phyloP scores from a whole-genome alignment of 2,888 invertebrate species.

The Poecilobothrus nobilitatus region DNA sequence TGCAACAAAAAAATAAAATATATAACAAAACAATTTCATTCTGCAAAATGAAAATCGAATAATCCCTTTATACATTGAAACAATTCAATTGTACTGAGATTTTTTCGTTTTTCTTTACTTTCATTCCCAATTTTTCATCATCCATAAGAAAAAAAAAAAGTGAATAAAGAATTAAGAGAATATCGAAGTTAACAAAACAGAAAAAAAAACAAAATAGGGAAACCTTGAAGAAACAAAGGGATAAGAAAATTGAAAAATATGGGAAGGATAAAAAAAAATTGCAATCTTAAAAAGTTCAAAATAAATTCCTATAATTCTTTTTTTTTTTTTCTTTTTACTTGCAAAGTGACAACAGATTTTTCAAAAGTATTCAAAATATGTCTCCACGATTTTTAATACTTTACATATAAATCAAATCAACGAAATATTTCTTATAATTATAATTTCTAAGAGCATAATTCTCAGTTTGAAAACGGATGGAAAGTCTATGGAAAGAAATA shows the following conservation, averaged over 20 bases:
- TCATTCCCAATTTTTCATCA: not conserved
- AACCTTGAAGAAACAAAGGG: not conserved
- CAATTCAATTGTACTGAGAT: conserved; percentile 6
- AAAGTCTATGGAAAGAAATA: no score
- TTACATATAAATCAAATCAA: no score
- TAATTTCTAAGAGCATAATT: no score
- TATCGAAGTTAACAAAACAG: no score
- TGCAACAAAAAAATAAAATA: not conserved
- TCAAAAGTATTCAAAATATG: no score
- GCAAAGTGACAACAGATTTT: no score
- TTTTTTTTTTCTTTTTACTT: no score
- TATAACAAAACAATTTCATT: not conserved
- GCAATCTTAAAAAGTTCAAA: not conserved
- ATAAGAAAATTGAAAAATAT: no score
- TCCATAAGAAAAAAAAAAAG: not conserved
- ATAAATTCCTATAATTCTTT: not conserved
- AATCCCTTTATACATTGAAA: not conserved
- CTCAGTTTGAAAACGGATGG: no score
- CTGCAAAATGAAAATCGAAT: not conserved
- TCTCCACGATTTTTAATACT: no score
- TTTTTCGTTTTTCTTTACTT: not conserved
- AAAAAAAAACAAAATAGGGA: not conserved
- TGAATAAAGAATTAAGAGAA: not conserved
- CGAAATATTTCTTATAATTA: no score
- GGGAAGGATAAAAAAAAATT: no score